Base-by-base conservation (phyloP, 2,113 vertebrate genomes). In the Apus apus region DNA sequence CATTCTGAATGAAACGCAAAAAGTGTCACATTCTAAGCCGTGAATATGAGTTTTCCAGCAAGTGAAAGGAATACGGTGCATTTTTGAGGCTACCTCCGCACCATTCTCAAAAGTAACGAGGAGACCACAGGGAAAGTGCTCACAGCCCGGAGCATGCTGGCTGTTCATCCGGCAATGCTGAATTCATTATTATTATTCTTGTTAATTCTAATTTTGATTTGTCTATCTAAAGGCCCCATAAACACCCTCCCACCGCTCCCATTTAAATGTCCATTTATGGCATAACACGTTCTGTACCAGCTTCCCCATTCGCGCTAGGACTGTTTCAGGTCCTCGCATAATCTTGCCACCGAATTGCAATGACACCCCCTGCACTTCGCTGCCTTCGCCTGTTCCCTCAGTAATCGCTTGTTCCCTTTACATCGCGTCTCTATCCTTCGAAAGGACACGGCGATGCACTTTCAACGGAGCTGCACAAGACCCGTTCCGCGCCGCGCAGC, bases 1-100 rank as follows among this genome's bases (percentile, higher is more conserved):
- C 53, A 62, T 96, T 79, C 87, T 87, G 71, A 75, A 79, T 68
- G 81, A 94, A 94, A 85, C 8, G 20, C 34, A 83, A 57, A 89
- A 96, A 6, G 67, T 91, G 85, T 87, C 95, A 87, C 80, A 89
- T 78, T 95, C 86, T 90, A 71, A 89, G 72, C 77, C 68, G 15
- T 66, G 64, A 90, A 43, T 85, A 91, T 73, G 87, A 96, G 85
- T 91, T 96, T 91, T 71, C 94, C 66, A 92, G 82, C 40, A 94
- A 93, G 81, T 89, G 85, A 93, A 96, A 96, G 68, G 83, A 82
- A 96, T 71, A 85, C 75, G 79, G 91, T 20, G 34, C 81, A 93
- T 85, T 94, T 95, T 85, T 85, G 71, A 94, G 83, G 61, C 67
- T 95, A 68, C 45, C 60, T 92, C 70, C 40, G 79, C 82, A 50